These are phyloP conservation scores for Microtus pennsylvanicus DNA, from an alignment of 2,113 vertebrate species.

Conservation along the genomic window DNA sequence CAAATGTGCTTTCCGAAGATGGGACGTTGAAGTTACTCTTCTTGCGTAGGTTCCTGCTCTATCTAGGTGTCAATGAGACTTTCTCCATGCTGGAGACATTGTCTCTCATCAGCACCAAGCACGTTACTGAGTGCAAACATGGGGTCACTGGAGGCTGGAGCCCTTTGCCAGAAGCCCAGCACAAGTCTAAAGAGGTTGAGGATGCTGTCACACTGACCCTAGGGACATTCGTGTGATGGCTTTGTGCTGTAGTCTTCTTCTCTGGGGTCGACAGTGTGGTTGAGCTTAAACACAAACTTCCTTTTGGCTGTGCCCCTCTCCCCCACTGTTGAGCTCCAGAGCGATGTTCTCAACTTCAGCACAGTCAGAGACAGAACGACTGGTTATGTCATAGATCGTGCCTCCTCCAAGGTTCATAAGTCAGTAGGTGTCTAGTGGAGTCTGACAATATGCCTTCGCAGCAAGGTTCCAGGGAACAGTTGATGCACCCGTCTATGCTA, in stretches of 20 bases:
- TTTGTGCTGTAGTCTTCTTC: rapidly evolving
- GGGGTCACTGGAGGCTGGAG: background rate
- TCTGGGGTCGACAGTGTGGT: rapidly evolving
- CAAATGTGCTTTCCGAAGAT: background rate
- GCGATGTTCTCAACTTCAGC: background rate
- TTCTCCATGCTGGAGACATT: slow-evolving; percentile 1
- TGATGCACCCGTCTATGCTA: background rate
- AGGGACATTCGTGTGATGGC: rapidly evolving
- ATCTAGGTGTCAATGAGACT: background rate
- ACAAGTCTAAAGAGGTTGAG: rapidly evolving
- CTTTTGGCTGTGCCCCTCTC: background rate
- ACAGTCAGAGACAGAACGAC: background rate
- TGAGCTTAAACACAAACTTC: background rate
- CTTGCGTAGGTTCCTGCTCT: slow-evolving; percentile 26
- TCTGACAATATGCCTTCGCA: background rate
- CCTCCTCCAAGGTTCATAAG: background rate
- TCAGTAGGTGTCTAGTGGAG: background rate
- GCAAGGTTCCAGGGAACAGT: background rate
- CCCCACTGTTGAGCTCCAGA: background rate
- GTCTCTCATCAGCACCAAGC: background rate
- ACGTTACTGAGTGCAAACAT: rapidly evolving
- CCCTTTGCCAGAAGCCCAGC: background rate
- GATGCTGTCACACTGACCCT: background rate
- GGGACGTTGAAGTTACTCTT: slow-evolving; percentile 41
- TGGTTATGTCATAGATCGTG: background rate